phyloP scores from a whole-genome alignment of 2,797 vertebrate species.

The Anabas testudineus region DNA sequence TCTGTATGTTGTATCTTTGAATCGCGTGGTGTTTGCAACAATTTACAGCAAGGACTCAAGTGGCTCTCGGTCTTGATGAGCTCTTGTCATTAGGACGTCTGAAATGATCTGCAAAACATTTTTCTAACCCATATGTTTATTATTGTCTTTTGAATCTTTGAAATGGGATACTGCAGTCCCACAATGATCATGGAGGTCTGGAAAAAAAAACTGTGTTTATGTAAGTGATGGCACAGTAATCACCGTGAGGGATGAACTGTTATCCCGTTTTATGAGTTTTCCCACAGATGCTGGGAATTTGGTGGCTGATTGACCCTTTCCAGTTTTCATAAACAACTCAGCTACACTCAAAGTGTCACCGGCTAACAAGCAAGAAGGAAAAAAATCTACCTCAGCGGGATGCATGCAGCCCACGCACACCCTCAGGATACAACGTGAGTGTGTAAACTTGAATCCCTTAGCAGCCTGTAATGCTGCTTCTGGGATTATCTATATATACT shows the following conservation, averaged over 20 bases:
- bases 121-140: constrained; percentile 52
- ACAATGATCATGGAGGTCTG: constrained; percentile 46
- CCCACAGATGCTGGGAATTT: constrained; percentile 84
- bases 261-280: constrained; percentile 61
- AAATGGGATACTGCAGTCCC: constrained; percentile 42
- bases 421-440: constrained; percentile 44
- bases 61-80: constrained; percentile 19
- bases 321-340: constrained; percentile 68
- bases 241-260: constrained; percentile 57
- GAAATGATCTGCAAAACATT: constrained; percentile 33
- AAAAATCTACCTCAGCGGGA: constrained; percentile 57
- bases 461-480: constrained; percentile 63
- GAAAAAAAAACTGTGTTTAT: constrained; percentile 60
- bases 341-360: constrained; percentile 77
- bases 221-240: constrained; percentile 65
- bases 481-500: constrained; percentile 77
- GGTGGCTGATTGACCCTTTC: constrained; percentile 78
- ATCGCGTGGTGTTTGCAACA: constrained; percentile 15
- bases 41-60: constrained; percentile 42
- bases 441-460: constrained; percentile 44
- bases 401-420: constrained; percentile 60
- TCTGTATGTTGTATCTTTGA: too few species aligned
- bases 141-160: constrained; percentile 53
- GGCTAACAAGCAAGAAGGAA: constrained; percentile 62
- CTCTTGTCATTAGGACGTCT: constrained; percentile 19